phyloP scores from a whole-genome alignment of 2,113 vertebrate genomes.

The Centropus bengalensis region DNA sequence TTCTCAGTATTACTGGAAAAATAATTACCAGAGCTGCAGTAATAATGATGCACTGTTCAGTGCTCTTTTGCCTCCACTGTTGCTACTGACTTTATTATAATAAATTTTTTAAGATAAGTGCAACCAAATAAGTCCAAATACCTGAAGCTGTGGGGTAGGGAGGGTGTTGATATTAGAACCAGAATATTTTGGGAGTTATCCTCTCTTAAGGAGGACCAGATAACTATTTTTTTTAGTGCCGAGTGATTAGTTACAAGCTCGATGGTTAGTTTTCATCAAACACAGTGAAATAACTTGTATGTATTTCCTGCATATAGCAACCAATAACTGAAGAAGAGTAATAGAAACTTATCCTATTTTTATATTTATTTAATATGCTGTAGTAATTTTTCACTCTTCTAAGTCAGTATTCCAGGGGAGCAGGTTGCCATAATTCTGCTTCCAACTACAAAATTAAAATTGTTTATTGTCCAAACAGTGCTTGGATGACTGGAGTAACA shows the following conservation, averaged over 20 bases:
- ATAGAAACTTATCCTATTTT: background rate
- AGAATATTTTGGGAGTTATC: background rate
- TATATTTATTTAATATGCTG: background rate
- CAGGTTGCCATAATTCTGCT: background rate
- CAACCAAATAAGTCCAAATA: background rate
- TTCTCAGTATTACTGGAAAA: background rate
- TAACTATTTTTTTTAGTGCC: background rate
- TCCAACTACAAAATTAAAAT: background rate
- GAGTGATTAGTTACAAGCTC: background rate
- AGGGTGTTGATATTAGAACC: background rate
- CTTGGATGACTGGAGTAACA: background rate
- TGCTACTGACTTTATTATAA: background rate
- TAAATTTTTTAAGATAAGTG: background rate
- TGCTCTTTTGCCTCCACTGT: background rate
- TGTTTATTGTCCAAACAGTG: background rate
- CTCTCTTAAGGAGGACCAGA: background rate
- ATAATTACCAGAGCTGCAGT: background rate
- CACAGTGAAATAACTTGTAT: background rate
- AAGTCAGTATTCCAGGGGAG: background rate
- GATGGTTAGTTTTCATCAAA: background rate
- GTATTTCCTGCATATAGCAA: background rate
- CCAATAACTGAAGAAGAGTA: background rate
- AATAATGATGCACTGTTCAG: background rate
- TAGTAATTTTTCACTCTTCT: background rate
- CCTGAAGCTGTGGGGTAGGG: background rate